phyloP scores from a whole-genome alignment of 2,797 vertebrate species.

The Lithobates sylvaticus region DNA sequence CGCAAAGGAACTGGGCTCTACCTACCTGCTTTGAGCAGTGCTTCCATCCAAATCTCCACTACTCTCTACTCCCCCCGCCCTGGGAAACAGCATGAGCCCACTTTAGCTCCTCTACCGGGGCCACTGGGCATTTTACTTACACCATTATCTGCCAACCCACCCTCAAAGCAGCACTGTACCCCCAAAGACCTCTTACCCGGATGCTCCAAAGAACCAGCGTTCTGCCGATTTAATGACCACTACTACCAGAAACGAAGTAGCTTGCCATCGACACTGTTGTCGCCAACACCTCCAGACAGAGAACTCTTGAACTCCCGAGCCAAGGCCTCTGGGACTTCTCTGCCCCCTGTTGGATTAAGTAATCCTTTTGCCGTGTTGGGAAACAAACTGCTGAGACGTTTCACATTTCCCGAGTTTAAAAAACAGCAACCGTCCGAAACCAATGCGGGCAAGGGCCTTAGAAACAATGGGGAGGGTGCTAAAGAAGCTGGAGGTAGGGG shows the following conservation, averaged over 20 bases:
- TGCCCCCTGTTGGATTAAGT: constrained; percentile 50
- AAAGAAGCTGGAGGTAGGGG: constrained; percentile 12
- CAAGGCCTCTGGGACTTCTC: constrained; percentile 63
- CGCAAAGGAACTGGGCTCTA: constrained; percentile 19
- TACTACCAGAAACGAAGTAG: constrained; percentile 79
- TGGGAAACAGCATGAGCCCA: constrained; percentile 45
- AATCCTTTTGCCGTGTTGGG: constrained; percentile 67
- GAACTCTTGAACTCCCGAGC: constrained; percentile 55
- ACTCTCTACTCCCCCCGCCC: constrained; percentile 53
- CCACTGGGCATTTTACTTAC: constrained; percentile 55
- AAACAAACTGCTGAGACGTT: constrained; percentile 74
- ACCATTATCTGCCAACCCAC: constrained; percentile 36
- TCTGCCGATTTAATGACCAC: constrained; percentile 69
- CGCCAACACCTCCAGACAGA: constrained; percentile 68
- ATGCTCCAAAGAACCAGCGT: constrained; percentile 45
- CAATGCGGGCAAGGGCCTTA: background rate
- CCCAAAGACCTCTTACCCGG: constrained; percentile 42
- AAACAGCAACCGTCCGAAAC: constrained; percentile 44
- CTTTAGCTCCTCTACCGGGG: constrained; percentile 42
- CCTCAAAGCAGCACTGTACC: background rate
- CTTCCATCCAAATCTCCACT: constrained; percentile 46
- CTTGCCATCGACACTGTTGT: constrained; percentile 70
- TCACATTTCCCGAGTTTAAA: constrained; percentile 77
- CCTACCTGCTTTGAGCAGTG: constrained; percentile 40
- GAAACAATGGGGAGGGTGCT: background rate